Conservation (phyloP, 2,113 vertebrate species). For the Percopsis transmontana region DNA sequence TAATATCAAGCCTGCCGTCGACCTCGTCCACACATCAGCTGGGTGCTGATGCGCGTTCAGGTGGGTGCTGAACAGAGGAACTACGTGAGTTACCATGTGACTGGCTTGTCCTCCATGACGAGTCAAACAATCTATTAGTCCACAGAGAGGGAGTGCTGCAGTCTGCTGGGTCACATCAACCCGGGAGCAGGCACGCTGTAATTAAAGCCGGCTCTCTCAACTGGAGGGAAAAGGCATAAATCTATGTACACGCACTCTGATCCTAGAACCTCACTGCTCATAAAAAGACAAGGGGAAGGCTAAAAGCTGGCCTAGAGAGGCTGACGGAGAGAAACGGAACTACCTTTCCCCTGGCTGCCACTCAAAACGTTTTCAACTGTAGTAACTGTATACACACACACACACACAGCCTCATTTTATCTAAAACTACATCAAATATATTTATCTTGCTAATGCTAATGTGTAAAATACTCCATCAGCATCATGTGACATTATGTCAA, state of each 20-base stretch:
- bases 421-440: too few species aligned
- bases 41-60: neutral
- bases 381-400: too few species aligned
- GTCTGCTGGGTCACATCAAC: conserved; percentile 78
- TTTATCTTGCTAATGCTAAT: too few species aligned
- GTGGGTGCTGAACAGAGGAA: conserved; percentile 33
- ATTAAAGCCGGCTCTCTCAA: conserved; percentile 70
- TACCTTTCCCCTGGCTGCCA: too few species aligned
- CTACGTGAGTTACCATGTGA: conserved; percentile 40
- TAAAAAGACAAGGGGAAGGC: conserved; percentile 34
- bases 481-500: too few species aligned
- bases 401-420: too few species aligned
- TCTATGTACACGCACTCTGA: conserved; percentile 56
- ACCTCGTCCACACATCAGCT: conserved; percentile 13
- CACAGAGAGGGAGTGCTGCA: conserved; percentile 46
- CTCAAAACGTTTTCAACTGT: too few species aligned
- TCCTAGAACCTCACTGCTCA: conserved; percentile 28
- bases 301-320: neutral
- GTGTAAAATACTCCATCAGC: too few species aligned
- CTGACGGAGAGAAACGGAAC: neutral
- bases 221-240: conserved; percentile 61
- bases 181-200: conserved; percentile 51
- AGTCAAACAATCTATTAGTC: conserved; percentile 66
- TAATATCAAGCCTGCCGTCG: conserved; percentile 30
- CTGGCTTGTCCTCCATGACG: conserved; percentile 52